These are phyloP conservation scores for Allolobophora icterica DNA, from an alignment of 2,888 invertebrate species.

Conservation along the genomic window DNA sequence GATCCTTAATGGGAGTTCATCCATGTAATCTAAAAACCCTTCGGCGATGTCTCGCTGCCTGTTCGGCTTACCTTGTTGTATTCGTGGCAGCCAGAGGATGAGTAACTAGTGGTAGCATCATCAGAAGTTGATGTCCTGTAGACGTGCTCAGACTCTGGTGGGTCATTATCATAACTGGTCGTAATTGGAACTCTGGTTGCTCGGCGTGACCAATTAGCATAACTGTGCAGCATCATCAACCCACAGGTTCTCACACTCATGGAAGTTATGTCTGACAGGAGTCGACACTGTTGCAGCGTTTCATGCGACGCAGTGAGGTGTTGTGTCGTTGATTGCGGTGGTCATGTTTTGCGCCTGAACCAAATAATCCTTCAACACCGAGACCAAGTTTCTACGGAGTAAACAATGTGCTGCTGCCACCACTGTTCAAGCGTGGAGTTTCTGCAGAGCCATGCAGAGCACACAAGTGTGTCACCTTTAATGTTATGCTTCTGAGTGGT, in stretches of 20 bases:
- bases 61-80: too few species aligned
- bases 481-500: background rate
- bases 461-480: background rate
- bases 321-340: background rate
- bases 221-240: background rate
- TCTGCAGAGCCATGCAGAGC: too few species aligned
- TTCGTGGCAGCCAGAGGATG: too few species aligned
- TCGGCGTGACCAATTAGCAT: background rate
- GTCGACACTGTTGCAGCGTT: background rate
- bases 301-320: background rate
- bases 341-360: background rate
- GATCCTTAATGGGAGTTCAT: too few species aligned
- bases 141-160: background rate
- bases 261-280: background rate
- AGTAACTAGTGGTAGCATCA: background rate
- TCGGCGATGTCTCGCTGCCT: too few species aligned
- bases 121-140: background rate
- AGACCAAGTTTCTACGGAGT: background rate
- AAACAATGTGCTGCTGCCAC: background rate
- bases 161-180: background rate
- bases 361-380: background rate
- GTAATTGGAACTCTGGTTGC: background rate
- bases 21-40: too few species aligned
- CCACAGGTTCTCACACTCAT: background rate
- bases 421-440: too few species aligned